A percentile compares a stretch with the other conserved stretches of the same genome.
phyloP scores from a whole-genome alignment of 2,888 invertebrate genomes.

The Melanotus villosus region DNA sequence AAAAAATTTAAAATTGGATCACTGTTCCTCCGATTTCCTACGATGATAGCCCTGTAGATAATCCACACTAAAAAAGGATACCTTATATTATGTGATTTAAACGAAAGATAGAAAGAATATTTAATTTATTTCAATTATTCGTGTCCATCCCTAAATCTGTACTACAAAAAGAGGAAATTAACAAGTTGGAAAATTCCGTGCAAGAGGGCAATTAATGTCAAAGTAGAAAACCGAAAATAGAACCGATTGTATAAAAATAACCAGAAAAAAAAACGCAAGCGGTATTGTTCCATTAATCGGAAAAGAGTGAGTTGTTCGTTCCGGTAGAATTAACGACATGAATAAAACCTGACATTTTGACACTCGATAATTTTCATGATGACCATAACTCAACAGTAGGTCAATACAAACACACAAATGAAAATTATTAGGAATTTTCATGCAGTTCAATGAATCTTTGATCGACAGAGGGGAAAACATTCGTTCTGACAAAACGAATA shows the following conservation, averaged over 20 bases:
- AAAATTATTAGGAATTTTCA: background rate
- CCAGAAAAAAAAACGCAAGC: background rate
- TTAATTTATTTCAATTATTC: too few species aligned
- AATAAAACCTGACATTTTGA: constrained; percentile 3
- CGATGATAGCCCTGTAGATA: too few species aligned
- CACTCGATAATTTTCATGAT: background rate
- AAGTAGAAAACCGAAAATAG: background rate
- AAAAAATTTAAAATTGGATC: too few species aligned
- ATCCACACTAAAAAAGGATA: too few species aligned
- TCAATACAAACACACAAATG: background rate
- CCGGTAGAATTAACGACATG: background rate
- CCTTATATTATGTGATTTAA: too few species aligned
- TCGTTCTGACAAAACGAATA: too few species aligned
- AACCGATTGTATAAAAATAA: background rate
- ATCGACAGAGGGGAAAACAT: too few species aligned
- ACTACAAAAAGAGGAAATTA: background rate
- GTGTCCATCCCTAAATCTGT: too few species aligned
- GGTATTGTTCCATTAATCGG: background rate
- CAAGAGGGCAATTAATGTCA: background rate
- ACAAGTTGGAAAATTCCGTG: constrained; percentile 8
- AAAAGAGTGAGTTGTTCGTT: background rate
- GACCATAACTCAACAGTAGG: background rate
- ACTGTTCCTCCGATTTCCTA: too few species aligned
- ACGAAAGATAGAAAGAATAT: too few species aligned
- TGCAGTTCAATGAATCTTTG: too few species aligned